Evolutionary conservation across 2,888 invertebrate genomes (phyloP).

Genomic region (Julus scandinavius): DNA sequence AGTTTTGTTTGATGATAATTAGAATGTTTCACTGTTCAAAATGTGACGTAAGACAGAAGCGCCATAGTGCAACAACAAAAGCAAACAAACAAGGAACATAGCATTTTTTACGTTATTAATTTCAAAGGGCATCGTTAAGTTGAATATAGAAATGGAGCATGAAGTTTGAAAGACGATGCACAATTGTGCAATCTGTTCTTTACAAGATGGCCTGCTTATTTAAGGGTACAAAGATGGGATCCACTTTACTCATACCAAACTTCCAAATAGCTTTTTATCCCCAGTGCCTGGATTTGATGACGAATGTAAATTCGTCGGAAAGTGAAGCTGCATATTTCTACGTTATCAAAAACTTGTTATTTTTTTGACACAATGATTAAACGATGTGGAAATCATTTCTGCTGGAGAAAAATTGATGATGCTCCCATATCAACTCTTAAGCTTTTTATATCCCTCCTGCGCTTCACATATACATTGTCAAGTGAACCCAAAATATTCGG

Average conservation of each 20-base stretch:
- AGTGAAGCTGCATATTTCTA: slow-evolving; percentile 3
- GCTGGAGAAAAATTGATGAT: slow-evolving; percentile 39
- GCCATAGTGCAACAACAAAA: neutral
- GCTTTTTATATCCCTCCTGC: neutral
- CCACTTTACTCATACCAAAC: neutral
- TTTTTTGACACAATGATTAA: slow-evolving; percentile 40
- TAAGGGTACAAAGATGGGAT: neutral
- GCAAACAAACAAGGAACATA: neutral
- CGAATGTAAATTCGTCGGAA: neutral
- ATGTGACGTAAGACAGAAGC: too few species aligned
- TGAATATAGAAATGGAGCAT: neutral
- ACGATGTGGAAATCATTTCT: slow-evolving; percentile 34
- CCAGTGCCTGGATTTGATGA: neutral
- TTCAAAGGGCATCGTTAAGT: neutral
- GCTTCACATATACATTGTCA: neutral
- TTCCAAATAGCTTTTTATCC: neutral
- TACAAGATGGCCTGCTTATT: neutral
- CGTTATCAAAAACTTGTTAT: slow-evolving; percentile 38
- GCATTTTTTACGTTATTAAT: neutral
- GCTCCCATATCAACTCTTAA: neutral
- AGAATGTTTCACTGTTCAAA: too few species aligned
- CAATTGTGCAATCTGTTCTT: neutral
- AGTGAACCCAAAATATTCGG: slow-evolving; percentile 19
- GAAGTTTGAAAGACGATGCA: too few species aligned
- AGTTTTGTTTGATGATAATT: too few species aligned